phyloP scores from a whole-genome alignment of 35 echinoderm and acorn worm species.

The Anneissia japonica region DNA sequence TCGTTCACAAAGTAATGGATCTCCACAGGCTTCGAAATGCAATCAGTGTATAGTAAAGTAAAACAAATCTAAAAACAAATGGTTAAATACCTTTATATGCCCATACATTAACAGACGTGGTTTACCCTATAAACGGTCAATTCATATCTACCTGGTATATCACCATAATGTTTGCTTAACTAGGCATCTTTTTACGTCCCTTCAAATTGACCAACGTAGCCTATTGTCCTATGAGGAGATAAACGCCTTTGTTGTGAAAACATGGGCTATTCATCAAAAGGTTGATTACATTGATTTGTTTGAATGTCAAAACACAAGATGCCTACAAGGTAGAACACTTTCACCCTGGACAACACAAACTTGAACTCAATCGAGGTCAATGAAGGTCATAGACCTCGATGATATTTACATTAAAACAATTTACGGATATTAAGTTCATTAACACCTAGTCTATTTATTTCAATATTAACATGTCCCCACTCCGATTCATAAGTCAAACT shows the following conservation, averaged over 20 bases:
- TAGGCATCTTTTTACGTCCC: neutral
- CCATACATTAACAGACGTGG: too few relatives aligned
- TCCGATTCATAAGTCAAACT: too few relatives aligned
- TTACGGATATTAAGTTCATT: neutral
- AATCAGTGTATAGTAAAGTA: too few relatives aligned
- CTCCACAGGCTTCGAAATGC: too few relatives aligned
- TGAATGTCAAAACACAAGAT: slow-evolving; percentile 1
- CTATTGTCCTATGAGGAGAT: neutral
- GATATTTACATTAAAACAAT: too few relatives aligned
- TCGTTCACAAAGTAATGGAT: too few relatives aligned
- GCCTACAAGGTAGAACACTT: neutral
- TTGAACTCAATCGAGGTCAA: neutral
- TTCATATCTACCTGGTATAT: too few relatives aligned
- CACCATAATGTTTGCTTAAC: neutral
- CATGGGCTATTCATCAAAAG: neutral
- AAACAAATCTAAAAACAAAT: too few relatives aligned
- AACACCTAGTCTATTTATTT: neutral
- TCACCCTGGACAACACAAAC: neutral
- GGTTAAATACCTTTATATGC: too few relatives aligned
- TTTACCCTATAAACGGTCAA: too few relatives aligned
- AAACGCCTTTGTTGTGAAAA: neutral
- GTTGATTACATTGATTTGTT: neutral
- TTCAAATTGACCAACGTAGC: neutral
- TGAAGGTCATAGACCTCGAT: too few relatives aligned
- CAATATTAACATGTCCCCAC: too few relatives aligned